Conservation (phyloP, 2,888 invertebrate genomes). For the Tribolium freemani region DNA sequence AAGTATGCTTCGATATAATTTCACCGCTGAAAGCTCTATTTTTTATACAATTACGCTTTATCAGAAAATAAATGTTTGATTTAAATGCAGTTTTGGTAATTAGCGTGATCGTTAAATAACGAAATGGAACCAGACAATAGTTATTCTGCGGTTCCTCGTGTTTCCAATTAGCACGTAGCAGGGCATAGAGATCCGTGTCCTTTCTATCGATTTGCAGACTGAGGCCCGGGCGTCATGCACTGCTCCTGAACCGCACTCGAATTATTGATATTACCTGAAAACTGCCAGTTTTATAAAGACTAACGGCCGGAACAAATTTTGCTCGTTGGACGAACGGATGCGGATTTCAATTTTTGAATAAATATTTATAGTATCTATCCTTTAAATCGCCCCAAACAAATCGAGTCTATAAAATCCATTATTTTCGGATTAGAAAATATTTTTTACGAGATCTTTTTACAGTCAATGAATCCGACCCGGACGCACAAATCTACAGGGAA, state of each 20-base stretch:
- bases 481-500: not conserved
- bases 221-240: constrained; percentile 35
- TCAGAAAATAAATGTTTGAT: not conserved
- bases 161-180: constrained; percentile 35
- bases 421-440: constrained; percentile 25
- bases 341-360: constrained; percentile 51
- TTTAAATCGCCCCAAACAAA: constrained; percentile 42
- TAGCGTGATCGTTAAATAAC: constrained; percentile 2
- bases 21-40: not conserved
- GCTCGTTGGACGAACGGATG: constrained; percentile 47
- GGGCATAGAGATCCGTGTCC: constrained; percentile 31
- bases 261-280: constrained; percentile 59
- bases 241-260: constrained; percentile 44
- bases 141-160: constrained; percentile 27
- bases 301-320: constrained; percentile 45
- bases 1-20: no score
- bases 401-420: constrained; percentile 3
- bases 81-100: not conserved
- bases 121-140: constrained; percentile 18
- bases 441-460: not conserved
- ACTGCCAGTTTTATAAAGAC: constrained; percentile 54
- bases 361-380: constrained; percentile 53
- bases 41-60: not conserved
- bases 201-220: constrained; percentile 37
- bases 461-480: not conserved